These are phyloP conservation scores for Myopa testacea DNA, from an alignment of 2,888 invertebrate genomes.

Conservation along the genomic window DNA sequence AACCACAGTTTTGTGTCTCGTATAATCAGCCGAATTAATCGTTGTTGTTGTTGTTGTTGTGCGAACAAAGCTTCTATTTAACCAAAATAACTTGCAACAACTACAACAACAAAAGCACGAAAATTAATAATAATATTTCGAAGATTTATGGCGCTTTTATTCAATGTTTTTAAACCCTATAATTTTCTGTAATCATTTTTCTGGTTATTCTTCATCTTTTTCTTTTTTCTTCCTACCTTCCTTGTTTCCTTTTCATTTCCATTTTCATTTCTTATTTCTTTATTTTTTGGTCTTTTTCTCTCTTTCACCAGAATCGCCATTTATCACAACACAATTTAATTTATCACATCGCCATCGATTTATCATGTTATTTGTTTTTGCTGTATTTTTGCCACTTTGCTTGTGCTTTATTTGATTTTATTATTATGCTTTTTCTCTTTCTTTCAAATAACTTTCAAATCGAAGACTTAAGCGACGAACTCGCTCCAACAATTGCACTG, in stretches of 20 bases:
- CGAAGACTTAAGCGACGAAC: background rate
- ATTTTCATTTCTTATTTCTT: background rate
- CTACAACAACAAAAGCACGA: too few relatives aligned
- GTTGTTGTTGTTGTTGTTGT: too few relatives aligned
- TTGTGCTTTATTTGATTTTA: background rate
- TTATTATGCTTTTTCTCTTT: background rate
- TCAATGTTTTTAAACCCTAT: background rate
- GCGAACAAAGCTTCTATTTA: too few relatives aligned
- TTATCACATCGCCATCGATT: too few relatives aligned
- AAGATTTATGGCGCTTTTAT: too few relatives aligned
- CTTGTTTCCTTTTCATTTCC: background rate
- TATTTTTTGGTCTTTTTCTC: background rate
- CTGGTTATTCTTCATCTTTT: background rate
- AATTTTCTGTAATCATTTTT: background rate
- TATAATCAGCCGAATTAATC: too few relatives aligned
- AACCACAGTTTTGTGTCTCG: too few relatives aligned
- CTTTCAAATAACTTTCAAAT: background rate
- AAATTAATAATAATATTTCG: too few relatives aligned
- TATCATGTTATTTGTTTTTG: too few relatives aligned
- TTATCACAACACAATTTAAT: too few relatives aligned
- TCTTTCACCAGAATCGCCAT: background rate
- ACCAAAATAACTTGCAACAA: too few relatives aligned
- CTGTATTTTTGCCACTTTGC: background rate
- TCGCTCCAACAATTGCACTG: background rate
- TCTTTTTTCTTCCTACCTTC: background rate